Conservation (phyloP, 2,113 vertebrate genomes). For the Scalopus aquaticus region DNA sequence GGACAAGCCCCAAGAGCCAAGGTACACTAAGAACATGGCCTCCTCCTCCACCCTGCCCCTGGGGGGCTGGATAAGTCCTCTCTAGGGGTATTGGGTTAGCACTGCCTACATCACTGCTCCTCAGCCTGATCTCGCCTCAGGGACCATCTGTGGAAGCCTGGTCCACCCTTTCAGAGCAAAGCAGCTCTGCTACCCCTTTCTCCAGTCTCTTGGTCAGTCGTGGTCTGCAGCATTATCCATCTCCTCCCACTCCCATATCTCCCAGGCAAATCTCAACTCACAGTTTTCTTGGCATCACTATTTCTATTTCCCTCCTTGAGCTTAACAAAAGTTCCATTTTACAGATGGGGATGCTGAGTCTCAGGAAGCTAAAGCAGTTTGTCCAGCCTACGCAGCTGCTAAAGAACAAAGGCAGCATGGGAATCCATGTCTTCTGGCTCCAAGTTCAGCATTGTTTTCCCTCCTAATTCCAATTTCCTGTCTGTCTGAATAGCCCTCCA, state of each 20-base stretch:
- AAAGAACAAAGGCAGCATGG: slow-evolving; percentile 54
- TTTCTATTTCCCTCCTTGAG: neutral
- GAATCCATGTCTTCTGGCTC: slow-evolving; percentile 69
- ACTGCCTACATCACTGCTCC: slow-evolving; percentile 42
- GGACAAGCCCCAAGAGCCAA: slow-evolving; percentile 55
- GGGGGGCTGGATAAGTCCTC: slow-evolving; percentile 31
- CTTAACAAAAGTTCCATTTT: slow-evolving; percentile 42
- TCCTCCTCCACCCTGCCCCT: slow-evolving; percentile 41
- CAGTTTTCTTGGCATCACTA: neutral
- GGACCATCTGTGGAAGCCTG: slow-evolving; percentile 62
- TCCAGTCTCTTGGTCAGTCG: neutral
- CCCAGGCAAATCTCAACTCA: neutral
- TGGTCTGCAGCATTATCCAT: neutral
- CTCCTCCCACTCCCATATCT: neutral
- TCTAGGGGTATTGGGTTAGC: slow-evolving; percentile 65
- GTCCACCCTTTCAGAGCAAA: slow-evolving; percentile 13
- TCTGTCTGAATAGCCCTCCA: slow-evolving; percentile 73
- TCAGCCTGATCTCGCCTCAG: slow-evolving; percentile 67
- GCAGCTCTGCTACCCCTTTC: neutral
- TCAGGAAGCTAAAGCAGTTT: neutral
- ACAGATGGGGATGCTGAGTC: slow-evolving; percentile 48
- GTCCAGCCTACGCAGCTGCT: slow-evolving; percentile 39
- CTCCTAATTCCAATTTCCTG: slow-evolving; percentile 72
- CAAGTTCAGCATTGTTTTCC: slow-evolving; percentile 66
- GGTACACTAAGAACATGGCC: slow-evolving; percentile 46